Base-by-base conservation (phyloP, 2,113 vertebrate genomes). In the Blennius ocellaris region DNA sequence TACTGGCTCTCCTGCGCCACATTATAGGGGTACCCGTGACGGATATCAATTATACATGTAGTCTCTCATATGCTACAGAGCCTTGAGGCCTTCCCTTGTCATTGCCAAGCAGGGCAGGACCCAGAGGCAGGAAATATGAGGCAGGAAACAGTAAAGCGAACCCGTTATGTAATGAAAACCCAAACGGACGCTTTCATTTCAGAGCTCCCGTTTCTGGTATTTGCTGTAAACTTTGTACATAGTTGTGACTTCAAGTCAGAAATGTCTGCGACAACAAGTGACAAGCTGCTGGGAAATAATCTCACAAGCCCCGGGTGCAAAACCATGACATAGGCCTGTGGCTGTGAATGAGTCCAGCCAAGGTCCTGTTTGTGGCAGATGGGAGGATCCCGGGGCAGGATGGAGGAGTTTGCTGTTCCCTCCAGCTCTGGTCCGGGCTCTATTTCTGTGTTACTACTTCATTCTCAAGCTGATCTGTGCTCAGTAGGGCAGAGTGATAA, bases 41-140 rank as follows among this genome's bases (percentile, higher is more conserved):
- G 67, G 7, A 61, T 82, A 86, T 93, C 55, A 91, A 93, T 91
- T 81, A 92, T 81, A 69, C 48, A 90, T 89, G 78, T 38, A 51
- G 72, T 66, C 60, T 82, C 55, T 81, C 80, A 43, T 59, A 87
- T 87, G 73, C 69, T 81, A 43, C 6, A 79, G 76, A 40, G 79
- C 91, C 75, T 54, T 66, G 37, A 78, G 89, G 76, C 77, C 57
- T 81, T 21, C 45, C 52, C 51, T 65, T 6, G 10, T 61, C 63
- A 37, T 55, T 85, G 86, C 90, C 91, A 90, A 90, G 49, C 74
- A 64, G 88, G 83, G 60, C 87, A 91, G 64, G 50, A 84, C 83
- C 75, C 51, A 38, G 68, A 80, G 87, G 82, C 78, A 77, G 74
- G 67, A 76, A 77, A 58, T 51, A 6, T 44, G 17, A 49, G 64